These are phyloP conservation scores for Mionectes macconnelli DNA, from an alignment of 2,113 vertebrate species.

Conservation along the genomic window DNA sequence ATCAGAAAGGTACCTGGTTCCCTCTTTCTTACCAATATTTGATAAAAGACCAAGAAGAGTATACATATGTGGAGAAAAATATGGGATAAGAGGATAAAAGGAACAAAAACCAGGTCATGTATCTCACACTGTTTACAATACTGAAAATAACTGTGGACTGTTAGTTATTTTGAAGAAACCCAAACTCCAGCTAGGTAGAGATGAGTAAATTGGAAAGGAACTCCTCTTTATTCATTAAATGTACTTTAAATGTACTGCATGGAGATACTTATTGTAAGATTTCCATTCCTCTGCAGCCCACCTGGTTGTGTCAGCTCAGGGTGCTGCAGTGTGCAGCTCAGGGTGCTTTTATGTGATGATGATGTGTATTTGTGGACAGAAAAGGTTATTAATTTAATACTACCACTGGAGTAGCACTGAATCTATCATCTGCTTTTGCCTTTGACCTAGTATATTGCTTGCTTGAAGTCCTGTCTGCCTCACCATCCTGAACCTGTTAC, in stretches of 20 bases:
- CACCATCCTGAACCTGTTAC: background rate
- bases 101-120: background rate
- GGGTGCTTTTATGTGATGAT: background rate
- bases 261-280: background rate
- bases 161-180: background rate
- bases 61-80: background rate
- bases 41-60: background rate
- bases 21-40: background rate
- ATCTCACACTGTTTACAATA: background rate
- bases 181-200: background rate
- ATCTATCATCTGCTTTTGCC: background rate
- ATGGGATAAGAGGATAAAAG: background rate
- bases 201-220: background rate
- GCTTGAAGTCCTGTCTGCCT: background rate
- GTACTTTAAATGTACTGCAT: accelerated
- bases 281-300: background rate
- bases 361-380: background rate
- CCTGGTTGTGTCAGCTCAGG: background rate
- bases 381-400: background rate
- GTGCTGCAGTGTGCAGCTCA: too few relatives aligned
- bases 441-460: background rate
- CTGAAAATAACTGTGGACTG: background rate
- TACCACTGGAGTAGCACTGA: background rate
- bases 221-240: background rate
- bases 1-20: background rate